Percentiles rank a stretch among this genome's conserved stretches.
These are phyloP conservation scores for Salarias fasciatus DNA, from an alignment of 2,797 vertebrate species.

Conservation along the genomic window DNA sequence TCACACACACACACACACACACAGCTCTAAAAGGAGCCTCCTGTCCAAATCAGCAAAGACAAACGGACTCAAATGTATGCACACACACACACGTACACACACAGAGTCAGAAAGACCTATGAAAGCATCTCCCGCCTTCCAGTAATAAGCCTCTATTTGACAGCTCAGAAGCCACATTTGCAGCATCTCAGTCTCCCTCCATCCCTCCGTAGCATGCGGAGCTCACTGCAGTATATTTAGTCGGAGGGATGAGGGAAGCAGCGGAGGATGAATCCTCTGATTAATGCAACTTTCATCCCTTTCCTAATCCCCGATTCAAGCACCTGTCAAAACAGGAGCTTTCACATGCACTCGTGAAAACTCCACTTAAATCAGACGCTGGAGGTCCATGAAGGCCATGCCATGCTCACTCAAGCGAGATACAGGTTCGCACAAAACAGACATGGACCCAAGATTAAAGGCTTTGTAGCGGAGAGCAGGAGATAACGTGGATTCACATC, in stretches of 20 bases:
- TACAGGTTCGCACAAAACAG: slow-evolving; percentile 16
- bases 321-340: slow-evolving; percentile 79
- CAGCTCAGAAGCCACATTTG: slow-evolving; percentile 63
- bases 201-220: slow-evolving; percentile 33
- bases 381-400: slow-evolving; percentile 20
- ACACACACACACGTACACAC: slow-evolving; percentile 15
- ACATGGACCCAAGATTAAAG: slow-evolving; percentile 45
- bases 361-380: slow-evolving; percentile 39
- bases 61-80: slow-evolving; percentile 1
- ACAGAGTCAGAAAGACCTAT: slow-evolving; percentile 18
- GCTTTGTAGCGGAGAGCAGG: slow-evolving; percentile 42
- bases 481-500: slow-evolving; percentile 12
- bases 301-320: slow-evolving; percentile 70
- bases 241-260: slow-evolving; percentile 53
- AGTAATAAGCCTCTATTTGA: slow-evolving; percentile 56
- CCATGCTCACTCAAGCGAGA: slow-evolving; percentile 23
- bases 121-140: slow-evolving; percentile 41
- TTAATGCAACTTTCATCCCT: slow-evolving; percentile 73
- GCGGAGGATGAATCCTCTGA: slow-evolving; percentile 64
- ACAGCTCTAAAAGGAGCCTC: slow-evolving; percentile 24
- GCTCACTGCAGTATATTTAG: slow-evolving; percentile 62
- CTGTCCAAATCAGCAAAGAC: slow-evolving; percentile 18
- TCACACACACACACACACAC: slow-evolving; percentile 40
- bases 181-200: slow-evolving; percentile 44
- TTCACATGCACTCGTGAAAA: slow-evolving; percentile 54